Base-by-base conservation (phyloP, 2,113 vertebrate species). In the Albula glossodonta region DNA sequence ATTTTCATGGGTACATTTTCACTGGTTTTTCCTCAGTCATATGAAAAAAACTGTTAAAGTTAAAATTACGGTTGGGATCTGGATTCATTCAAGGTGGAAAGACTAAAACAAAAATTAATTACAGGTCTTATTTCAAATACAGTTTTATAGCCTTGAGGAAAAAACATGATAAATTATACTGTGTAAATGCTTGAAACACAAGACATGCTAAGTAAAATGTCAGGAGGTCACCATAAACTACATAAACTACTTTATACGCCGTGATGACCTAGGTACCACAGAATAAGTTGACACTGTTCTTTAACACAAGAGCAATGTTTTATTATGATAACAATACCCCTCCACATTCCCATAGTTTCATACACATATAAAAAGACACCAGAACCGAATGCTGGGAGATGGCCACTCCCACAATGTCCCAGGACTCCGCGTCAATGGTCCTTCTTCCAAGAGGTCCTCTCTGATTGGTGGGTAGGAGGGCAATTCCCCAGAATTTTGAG, bases 301-400 rank as follows among this genome's bases (percentile, higher is more conserved):
- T 78, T 41, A 25, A 53, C 31, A 80, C 84, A 79, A 85, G 84
- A 80, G 77, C 56, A 85, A 57, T n/a, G 51, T 41, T 85, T 84
- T 84, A 84, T 84, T 85, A 50, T 79, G 31, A 77, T 60, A 85
- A 85, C 51, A 60, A 57, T 48, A 4, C 52, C 70, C 84, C 84
- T 49, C 31, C 19, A 74, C 70, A 13, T 11, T 17, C 80, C 80
- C 50, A 11, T 56, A 82, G 57, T 85, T 80, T 6, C 31, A 52
- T n/a, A 56, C 84, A 85, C 48, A 74, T 84, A 84, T 41, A 84
- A 78, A 83, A 50, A 70, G 25, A 74, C 5, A 74, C 63, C 17
- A 74, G 19, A 25, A 74, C 22, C 31, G 70, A 56, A 12, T 56
- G 53, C 53, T 56, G 53, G 7, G 6, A 4, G 22, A 1, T 9